Evolutionary conservation across 2,888 invertebrate species (phyloP), one percentile per base, ranked within the genome.

Genomic region (Pyrrhosoma nymphula): DNA sequence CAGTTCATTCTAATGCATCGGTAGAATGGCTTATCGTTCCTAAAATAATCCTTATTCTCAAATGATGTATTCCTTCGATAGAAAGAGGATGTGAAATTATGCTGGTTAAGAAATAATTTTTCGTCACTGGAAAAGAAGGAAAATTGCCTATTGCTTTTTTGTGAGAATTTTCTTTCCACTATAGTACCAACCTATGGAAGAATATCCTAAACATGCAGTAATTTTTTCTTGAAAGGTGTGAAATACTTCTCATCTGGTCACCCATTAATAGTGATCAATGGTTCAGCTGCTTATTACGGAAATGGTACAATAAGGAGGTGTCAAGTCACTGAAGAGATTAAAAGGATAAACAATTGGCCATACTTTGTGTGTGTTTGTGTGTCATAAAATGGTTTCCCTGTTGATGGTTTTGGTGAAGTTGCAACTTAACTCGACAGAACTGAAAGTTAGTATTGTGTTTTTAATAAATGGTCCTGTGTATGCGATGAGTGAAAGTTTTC

Each of bases 401-500:
- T 93, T 93, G 63, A 47, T 93, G 47, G 69, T 93, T 63, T 75
- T 60, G 91, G 56, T 75, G 75, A 93, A 93, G n/a, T 75, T 93
- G 56, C 93, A 69, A 93, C 60, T 69, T 93, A 93, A 93, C 93
- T 93, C 93, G 69, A 69, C 93, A 93, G 93, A 93, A 93, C 93
- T 93, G 93, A 47, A 47, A 93, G 69, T 39, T 69, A 69, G 69
- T n/a, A 39, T 47, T 47, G 82, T 82, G 82, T 93, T 47, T 91
- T 69, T 93, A 39, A 63, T 47, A 69, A 89, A 93, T n/a, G 39
- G 39, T 63, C 60, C 63, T 63, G 63, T 91, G 60, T 39, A 69
- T 39, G 69, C 69, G 35, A 82, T 47, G 93, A 93, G 93, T 93
- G 93, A 93, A 93, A 47, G 93, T 93, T 69, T 82, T 93, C 93